Base-by-base conservation (phyloP, 2,113 vertebrate genomes). In the Chamaetylas fuelleborni region DNA sequence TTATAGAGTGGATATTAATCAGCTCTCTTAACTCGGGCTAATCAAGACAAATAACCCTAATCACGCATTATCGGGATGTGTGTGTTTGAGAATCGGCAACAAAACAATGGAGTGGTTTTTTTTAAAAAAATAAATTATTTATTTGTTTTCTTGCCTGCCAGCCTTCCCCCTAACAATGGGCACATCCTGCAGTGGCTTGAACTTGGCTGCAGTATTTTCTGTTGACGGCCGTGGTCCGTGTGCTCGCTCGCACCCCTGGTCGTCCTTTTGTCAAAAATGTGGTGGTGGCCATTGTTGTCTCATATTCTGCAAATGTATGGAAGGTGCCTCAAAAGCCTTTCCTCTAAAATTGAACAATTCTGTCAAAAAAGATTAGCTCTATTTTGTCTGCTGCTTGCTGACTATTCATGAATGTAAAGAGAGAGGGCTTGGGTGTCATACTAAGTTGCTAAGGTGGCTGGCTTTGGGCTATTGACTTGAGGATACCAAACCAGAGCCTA, bases 311-410 rank as follows among this genome's bases (percentile, higher is more conserved):
- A 95, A 97, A 95, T 91, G 97, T 38, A 96, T 97, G 97, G 96
- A 98, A 95, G 97, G 97, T 95, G 91, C 93, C 97, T 98, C 98
- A 97, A 98, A 98, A 98, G 98, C 97, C 97, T 97, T 97, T 97
- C 97, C 98, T 97, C 98, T 92, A 98, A 98, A 98, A 98, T 98
- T 98, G 98, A 98, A 98, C 98, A 98, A 98, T 98, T 98, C 98
- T 98, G 98, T 98, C 98, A 98, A 98, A 98, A 98, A 98, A 98
- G 98, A 98, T 98, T 98, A 98, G 98, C 98, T 98, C 98, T 98
- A 97, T 98, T 98, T 98, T 98, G 98, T 98, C 98, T 98, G 98
- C 98, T 98, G 97, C 97, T 98, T 98, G 97, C 98, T 98, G 98
- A 98, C 98, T 98, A 98, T 98, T 98, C 98, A 98, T 98, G 98